A percentile compares a stretch with the other conserved stretches of the same genome.
phyloP scores from a whole-genome alignment of 30 jellyfish, hydroid and myxozoan genomes.

The Cassiopea andromeda region DNA sequence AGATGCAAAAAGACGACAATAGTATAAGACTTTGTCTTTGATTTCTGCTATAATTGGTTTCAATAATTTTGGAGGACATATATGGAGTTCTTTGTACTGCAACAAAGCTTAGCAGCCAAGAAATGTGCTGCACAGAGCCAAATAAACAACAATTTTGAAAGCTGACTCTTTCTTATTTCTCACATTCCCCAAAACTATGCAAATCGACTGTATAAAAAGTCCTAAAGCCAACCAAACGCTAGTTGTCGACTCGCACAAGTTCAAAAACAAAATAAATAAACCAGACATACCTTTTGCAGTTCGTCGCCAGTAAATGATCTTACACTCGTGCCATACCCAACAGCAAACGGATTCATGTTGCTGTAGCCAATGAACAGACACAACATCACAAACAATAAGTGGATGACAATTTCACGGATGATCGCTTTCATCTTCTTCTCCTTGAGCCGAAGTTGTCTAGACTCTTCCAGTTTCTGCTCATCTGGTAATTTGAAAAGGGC shows the following conservation, averaged over 20 bases:
- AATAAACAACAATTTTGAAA: no score
- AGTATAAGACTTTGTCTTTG: no score
- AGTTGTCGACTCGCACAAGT: not conserved
- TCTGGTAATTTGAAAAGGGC: slow-evolving; percentile 85
- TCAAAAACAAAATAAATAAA: not conserved
- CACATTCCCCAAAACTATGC: no score
- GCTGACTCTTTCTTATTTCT: no score
- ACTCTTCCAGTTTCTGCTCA: slow-evolving; percentile 80
- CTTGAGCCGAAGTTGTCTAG: slow-evolving; percentile 78
- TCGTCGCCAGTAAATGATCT: slow-evolving; percentile 47
- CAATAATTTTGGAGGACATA: no score
- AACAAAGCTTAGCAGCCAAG: no score
- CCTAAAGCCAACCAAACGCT: not conserved
- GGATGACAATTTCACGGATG: slow-evolving; percentile 85
- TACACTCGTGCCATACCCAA: slow-evolving; percentile 58
- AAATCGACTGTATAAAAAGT: not conserved
- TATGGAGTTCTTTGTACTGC: no score
- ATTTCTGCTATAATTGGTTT: no score
- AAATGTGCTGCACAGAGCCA: no score
- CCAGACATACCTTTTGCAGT: slow-evolving; percentile 39
- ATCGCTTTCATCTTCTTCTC: slow-evolving; percentile 89
- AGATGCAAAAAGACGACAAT: no score
- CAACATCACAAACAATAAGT: slow-evolving; percentile 76
- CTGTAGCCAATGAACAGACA: slow-evolving; percentile 91
- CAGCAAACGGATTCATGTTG: slow-evolving; percentile 85